phyloP scores from a whole-genome alignment of 1,140 invertebrate genomes.

The Vollenhovia emeryi region DNA sequence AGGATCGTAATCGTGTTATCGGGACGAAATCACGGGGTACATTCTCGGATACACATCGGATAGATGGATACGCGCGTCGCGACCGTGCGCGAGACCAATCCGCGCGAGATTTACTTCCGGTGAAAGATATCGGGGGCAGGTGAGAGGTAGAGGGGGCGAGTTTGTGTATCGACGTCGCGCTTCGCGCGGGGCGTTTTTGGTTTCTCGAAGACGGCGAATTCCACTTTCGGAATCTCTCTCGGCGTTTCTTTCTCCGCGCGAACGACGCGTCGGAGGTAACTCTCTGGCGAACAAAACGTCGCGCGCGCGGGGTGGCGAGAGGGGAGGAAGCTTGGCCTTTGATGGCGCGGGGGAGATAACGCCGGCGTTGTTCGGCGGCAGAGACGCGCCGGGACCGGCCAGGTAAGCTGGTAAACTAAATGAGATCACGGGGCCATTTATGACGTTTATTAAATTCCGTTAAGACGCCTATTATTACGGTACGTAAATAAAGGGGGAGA shows the following conservation, averaged over 20 bases:
- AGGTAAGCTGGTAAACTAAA: conserved; percentile 74
- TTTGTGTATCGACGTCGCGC: conserved; percentile 3
- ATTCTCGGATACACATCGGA: conserved; percentile 80
- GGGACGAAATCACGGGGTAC: conserved; percentile 82
- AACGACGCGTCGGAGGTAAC: neutral
- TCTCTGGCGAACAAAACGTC: neutral
- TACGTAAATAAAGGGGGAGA: conserved; percentile 79
- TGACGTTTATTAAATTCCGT: conserved; percentile 84
- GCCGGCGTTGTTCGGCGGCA: neutral
- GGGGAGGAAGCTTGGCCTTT: neutral
- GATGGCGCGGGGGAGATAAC: conserved; percentile 9
- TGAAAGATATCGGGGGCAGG: neutral
- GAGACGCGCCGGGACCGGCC: conserved; percentile 7
- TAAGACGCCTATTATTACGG: conserved; percentile 83
- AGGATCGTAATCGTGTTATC: conserved; percentile 82
- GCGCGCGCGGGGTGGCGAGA: neutral
- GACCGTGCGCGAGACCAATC: conserved; percentile 14
- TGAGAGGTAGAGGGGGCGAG: neutral
- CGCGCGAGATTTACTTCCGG: conserved; percentile 12
- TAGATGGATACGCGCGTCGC: conserved; percentile 39
- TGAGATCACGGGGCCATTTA: conserved; percentile 78
- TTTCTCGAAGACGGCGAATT: neutral
- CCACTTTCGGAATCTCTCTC: neutral
- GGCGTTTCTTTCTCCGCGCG: neutral
- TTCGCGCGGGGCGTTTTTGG: neutral